phyloP scores from a whole-genome alignment of 2,113 vertebrate species.

The Leuciscus idus region DNA sequence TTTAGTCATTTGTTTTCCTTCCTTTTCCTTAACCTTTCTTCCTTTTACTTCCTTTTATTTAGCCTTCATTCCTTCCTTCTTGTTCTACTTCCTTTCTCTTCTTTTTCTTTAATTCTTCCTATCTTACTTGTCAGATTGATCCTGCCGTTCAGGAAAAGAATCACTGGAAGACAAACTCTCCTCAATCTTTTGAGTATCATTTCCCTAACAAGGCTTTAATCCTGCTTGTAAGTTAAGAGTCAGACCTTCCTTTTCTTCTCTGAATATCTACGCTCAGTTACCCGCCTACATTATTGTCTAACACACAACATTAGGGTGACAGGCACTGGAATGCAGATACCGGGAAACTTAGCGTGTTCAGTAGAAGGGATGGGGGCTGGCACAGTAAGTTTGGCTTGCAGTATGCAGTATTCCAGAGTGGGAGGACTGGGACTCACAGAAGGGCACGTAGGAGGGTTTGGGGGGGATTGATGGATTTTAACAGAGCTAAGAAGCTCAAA shows the following conservation, averaged over 20 bases:
- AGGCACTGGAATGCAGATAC: conserved; percentile 80
- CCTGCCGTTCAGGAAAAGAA: not conserved
- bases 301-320: conserved; percentile 66
- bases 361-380: conserved; percentile 47
- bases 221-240: not conserved
- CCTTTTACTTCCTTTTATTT: no score
- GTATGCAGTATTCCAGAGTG: conserved; percentile 76
- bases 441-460: conserved; percentile 26
- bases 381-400: conserved; percentile 68
- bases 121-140: conserved; percentile 15
- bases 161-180: not conserved
- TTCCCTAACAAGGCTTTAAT: conserved; percentile 4
- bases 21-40: no score
- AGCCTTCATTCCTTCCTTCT: no score
- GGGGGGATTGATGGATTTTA: conserved; percentile 66
- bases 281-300: conserved; percentile 45
- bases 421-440: conserved; percentile 49
- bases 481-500: conserved; percentile 59
- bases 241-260: not conserved
- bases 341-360: conserved; percentile 75
- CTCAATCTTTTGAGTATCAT: not conserved
- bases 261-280: conserved; percentile 11
- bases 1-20: no score
- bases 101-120: not conserved
- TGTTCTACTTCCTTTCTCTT: not conserved